These are phyloP conservation scores for Drosophila parthenogenetica DNA, from an alignment of 2,888 invertebrate genomes.

Conservation along the genomic window DNA sequence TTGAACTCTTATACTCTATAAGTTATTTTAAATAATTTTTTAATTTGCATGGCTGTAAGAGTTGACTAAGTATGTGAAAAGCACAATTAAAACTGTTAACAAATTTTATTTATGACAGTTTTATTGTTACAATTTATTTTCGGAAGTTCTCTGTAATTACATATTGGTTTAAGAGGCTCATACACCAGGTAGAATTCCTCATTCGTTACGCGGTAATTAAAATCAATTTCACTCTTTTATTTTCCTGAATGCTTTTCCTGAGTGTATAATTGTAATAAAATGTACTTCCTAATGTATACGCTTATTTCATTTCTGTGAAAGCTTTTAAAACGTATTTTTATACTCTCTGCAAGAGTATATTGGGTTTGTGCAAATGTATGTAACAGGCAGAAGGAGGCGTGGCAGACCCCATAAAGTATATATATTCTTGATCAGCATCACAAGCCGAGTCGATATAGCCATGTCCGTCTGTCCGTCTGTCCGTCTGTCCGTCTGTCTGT, in stretches of 20 bases:
- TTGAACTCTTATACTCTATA: no score
- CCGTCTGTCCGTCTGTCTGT: no score
- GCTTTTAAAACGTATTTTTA: neutral
- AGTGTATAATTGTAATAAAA: slow-evolving; percentile 12
- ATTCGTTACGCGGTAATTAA: slow-evolving; percentile 24
- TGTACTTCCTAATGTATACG: neutral
- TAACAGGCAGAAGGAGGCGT: no score
- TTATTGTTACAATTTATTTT: slow-evolving; percentile 3
- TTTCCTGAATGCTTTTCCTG: neutral
- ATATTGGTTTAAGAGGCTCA: neutral
- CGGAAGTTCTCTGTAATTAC: neutral
- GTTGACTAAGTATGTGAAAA: neutral
- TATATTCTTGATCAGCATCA: no score
- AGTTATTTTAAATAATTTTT: neutral
- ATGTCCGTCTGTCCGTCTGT: no score
- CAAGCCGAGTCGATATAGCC: no score
- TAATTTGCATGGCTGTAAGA: slow-evolving; percentile 1
- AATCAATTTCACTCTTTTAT: neutral
- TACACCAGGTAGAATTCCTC: neutral
- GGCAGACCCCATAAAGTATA: no score
- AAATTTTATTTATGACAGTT: slow-evolving; percentile 9
- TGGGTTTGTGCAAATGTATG: no score
- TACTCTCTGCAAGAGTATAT: no score
- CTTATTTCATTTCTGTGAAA: neutral
- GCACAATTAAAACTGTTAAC: slow-evolving; percentile 3